Evolutionary conservation across 1,140 invertebrate species (phyloP), one percentile per base, ranked within the genome.

Genomic region (Orussus abietinus): DNA sequence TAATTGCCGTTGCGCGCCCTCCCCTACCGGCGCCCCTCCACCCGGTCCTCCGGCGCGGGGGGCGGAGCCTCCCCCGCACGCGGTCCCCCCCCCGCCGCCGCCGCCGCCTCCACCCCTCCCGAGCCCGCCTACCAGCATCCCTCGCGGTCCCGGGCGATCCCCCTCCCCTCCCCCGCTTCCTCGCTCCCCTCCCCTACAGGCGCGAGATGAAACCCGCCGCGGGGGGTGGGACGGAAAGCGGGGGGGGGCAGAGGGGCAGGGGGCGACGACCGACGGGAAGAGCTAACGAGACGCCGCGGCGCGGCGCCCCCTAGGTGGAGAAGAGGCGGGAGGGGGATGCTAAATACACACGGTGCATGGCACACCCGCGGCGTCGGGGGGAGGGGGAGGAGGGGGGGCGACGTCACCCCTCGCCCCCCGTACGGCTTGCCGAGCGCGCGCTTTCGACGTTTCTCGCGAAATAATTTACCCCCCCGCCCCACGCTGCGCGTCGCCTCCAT

Each of bases 341-440:
- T 66, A 66, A 67, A 67, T 69, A 69, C 62, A 59, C 51, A 36
- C n/a, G n/a, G n/a, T n/a, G n/a, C n/a, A n/a, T n/a, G n/a, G n/a
- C n/a, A n/a, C n/a, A n/a, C n/a, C n/a, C n/a, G n/a, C n/a, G n/a
- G n/a, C n/a, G n/a, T n/a, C n/a, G n/a, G n/a, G n/a, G n/a, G n/a
- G n/a, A n/a, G n/a, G n/a, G n/a, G n/a, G n/a, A n/a, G n/a, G n/a
- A n/a, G n/a, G n/a, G n/a, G n/a, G n/a, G n/a, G n/a, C n/a, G n/a
- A n/a, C n/a, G n/a, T n/a, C n/a, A n/a, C n/a, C n/a, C n/a, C 22
- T 28, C 20, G 17, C 14, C 14, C 19, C n/a, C 18, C 22, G 22
- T 17, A 38, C 22, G 31, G 41, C 39, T 22, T 14, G n/a, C 15
- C 11, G 6, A 15, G 15, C 22, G n/a, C 21, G 7, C 12, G 14